Conservation (phyloP, 2,113 vertebrate genomes). For the Alexandromys fortis region DNA sequence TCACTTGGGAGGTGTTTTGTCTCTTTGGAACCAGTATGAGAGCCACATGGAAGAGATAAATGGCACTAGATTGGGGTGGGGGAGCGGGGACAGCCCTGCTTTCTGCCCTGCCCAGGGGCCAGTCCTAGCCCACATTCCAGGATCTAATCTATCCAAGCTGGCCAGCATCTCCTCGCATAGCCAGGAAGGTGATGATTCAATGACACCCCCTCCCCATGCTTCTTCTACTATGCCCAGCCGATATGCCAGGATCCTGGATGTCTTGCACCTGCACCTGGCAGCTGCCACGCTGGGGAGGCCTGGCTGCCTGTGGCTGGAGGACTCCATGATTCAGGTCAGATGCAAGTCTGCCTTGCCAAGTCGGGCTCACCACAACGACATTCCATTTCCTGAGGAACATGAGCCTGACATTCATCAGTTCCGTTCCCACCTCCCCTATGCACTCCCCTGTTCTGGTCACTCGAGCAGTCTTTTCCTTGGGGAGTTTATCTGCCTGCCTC, state of each 20-base stretch:
- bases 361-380: not conserved
- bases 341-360: not conserved
- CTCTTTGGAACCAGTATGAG: not conserved
- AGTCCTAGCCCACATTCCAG: not conserved
- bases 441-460: not conserved
- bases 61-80: not conserved
- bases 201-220: not conserved
- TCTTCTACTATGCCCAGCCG: not conserved
- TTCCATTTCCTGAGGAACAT: not conserved
- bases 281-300: not conserved
- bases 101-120: not conserved
- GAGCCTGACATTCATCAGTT: constrained; percentile 40
- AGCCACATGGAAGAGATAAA: not conserved
- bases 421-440: not conserved
- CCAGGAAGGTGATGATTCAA: not conserved
- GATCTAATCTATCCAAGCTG: not conserved
- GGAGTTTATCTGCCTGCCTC: not conserved
- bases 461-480: not conserved
- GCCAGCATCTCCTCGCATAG: not conserved
- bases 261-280: not conserved
- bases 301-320: not conserved
- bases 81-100: not conserved
- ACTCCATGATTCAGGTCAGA: not conserved
- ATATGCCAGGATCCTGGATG: not conserved
- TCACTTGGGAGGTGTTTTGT: not conserved